These are phyloP conservation scores for Corella eumyota DNA, from an alignment of 23 tunicate genomes.

Conservation along the genomic window DNA sequence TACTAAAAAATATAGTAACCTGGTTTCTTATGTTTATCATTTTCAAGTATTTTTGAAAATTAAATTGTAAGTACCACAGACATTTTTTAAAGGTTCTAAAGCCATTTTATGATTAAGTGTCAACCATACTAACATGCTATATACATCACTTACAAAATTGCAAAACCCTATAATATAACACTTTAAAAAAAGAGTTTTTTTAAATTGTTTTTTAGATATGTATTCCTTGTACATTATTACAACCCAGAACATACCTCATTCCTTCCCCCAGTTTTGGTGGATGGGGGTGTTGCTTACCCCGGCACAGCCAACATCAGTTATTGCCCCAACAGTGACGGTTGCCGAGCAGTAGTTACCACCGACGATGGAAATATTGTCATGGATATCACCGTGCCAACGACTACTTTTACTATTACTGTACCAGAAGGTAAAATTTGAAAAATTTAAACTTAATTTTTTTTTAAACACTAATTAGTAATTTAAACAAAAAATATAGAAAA, in stretches of 20 bases:
- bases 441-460: neutral
- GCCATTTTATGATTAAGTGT: no score
- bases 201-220: no score
- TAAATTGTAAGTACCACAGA: no score
- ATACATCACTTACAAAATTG: no score
- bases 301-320: slow-evolving; percentile 46
- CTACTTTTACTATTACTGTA: slow-evolving; percentile 47
- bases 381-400: slow-evolving; percentile 53
- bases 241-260: slow-evolving; percentile 59
- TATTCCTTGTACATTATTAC: slow-evolving; percentile 68
- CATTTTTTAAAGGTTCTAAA: no score
- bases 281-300: slow-evolving; percentile 32
- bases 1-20: no score
- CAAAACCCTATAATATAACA: no score
- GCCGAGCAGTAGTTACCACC: slow-evolving; percentile 57
- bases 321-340: slow-evolving; percentile 71
- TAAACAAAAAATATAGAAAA: no score
- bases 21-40: no score
- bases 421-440: slow-evolving; percentile 39
- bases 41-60: no score
- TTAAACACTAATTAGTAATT: neutral
- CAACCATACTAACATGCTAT: no score
- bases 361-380: slow-evolving; percentile 32
- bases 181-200: no score
- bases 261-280: slow-evolving; percentile 30